These are phyloP conservation scores for Drosophila pectinifera DNA, from an alignment of 1,140 invertebrate genomes.

Conservation along the genomic window DNA sequence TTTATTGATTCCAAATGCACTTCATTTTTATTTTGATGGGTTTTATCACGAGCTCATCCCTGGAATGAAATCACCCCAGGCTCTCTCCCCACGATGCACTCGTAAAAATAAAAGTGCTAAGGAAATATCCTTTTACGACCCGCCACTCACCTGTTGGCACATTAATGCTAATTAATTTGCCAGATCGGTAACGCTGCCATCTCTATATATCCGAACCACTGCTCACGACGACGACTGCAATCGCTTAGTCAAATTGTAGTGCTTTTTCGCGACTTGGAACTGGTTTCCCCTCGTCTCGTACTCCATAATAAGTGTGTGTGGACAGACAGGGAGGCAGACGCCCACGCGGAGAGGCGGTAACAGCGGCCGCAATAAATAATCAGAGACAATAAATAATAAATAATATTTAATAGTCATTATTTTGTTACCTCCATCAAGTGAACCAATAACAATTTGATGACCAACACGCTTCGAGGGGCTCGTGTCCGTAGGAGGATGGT, in stretches of 20 bases:
- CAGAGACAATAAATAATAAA: constrained; percentile 50
- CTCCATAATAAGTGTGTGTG: constrained; percentile 16
- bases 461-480: constrained; percentile 39
- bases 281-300: constrained; percentile 54
- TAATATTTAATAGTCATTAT: constrained; percentile 57
- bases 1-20: constrained; percentile 8
- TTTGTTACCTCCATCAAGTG: constrained; percentile 41
- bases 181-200: constrained; percentile 20
- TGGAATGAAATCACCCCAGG: constrained; percentile 9
- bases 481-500: constrained; percentile 24
- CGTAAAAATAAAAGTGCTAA: constrained; percentile 12
- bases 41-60: constrained; percentile 8
- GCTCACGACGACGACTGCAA: constrained; percentile 38
- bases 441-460: constrained; percentile 45
- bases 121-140: constrained; percentile 4
- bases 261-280: constrained; percentile 65
- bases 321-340: constrained; percentile 48
- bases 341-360: constrained; percentile 49
- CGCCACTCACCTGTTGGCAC: constrained; percentile 1
- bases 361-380: constrained; percentile 34
- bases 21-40: constrained; percentile 1
- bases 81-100: neutral
- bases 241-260: constrained; percentile 62
- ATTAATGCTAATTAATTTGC: constrained; percentile 33
- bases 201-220: constrained; percentile 37